Conservation (phyloP, 2,888 invertebrate genomes). For the Nineta flava region DNA sequence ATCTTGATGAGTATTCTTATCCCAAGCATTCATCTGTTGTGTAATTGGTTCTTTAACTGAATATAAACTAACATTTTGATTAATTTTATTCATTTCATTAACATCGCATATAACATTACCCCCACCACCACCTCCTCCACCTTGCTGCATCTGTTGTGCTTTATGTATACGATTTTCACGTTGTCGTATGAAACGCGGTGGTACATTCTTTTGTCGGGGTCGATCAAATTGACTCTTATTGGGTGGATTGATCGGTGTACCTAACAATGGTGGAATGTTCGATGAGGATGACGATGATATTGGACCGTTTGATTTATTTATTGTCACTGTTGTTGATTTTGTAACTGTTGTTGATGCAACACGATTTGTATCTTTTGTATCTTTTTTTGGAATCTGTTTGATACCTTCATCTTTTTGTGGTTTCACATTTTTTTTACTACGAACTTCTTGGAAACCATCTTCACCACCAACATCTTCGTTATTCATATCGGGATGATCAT, state of each 20-base stretch:
- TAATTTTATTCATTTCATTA: slow-evolving; percentile 33
- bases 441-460: slow-evolving; percentile 71
- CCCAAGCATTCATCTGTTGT: slow-evolving; percentile 68
- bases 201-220: slow-evolving; percentile 43
- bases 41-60: slow-evolving; percentile 23
- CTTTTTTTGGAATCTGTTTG: slow-evolving; percentile 15
- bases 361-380: slow-evolving; percentile 14
- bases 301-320: slow-evolving; percentile 20
- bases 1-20: slow-evolving; percentile 37
- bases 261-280: slow-evolving; percentile 32
- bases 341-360: slow-evolving; percentile 14
- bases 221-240: slow-evolving; percentile 21
- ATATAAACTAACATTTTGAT: slow-evolving; percentile 18
- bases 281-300: slow-evolving; percentile 21
- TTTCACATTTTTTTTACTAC: slow-evolving; percentile 60
- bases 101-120: slow-evolving; percentile 22
- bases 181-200: slow-evolving; percentile 66
- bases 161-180: slow-evolving; percentile 40
- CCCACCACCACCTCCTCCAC: slow-evolving; percentile 9
- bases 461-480: slow-evolving; percentile 9
- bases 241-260: slow-evolving; percentile 33
- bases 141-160: slow-evolving; percentile 27
- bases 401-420: slow-evolving; percentile 22
- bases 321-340: slow-evolving; percentile 20
- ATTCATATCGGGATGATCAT: slow-evolving; percentile 35